Conservation (phyloP, 2,797 vertebrate species). For the Molossus alvarezi region DNA sequence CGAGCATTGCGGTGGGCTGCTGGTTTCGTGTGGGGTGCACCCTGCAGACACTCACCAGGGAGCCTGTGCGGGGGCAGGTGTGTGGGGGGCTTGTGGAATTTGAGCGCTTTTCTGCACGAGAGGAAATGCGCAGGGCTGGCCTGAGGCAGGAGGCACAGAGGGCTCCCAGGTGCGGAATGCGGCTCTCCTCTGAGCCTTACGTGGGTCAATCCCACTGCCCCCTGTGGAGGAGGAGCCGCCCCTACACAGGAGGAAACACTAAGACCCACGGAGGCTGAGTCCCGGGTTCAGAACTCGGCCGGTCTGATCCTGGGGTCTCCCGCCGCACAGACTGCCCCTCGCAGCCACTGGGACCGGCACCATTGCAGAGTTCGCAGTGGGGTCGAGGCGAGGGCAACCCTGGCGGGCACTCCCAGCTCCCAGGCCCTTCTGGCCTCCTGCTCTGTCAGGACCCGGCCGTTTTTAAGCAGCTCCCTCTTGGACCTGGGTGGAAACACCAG, state of each 20-base stretch:
- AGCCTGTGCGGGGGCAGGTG: no score
- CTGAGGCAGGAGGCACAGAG: not conserved
- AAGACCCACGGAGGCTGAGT: not conserved
- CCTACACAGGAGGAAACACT: no score
- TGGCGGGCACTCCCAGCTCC: not conserved
- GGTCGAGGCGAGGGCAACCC: not conserved
- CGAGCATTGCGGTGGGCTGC: accelerated
- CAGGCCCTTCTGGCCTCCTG: not conserved
- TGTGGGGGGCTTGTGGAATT: not conserved
- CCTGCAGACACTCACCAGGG: not conserved
- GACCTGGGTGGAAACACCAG: not conserved
- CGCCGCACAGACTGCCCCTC: accelerated
- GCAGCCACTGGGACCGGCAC: accelerated
- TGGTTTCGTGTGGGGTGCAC: not conserved
- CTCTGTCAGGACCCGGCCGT: not conserved
- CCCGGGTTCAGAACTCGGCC: not conserved
- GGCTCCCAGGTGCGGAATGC: accelerated
- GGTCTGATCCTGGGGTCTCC: not conserved
- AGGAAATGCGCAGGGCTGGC: not conserved
- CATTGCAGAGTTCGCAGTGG: not conserved
- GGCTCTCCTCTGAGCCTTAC: not conserved
- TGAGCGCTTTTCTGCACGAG: not conserved
- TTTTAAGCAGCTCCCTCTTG: not conserved
- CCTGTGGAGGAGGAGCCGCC: not conserved
- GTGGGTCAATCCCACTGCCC: no score